These are phyloP conservation scores for Epizoanthus ramosus DNA, from an alignment of 92 coral and sea anemone species.

Conservation along the genomic window DNA sequence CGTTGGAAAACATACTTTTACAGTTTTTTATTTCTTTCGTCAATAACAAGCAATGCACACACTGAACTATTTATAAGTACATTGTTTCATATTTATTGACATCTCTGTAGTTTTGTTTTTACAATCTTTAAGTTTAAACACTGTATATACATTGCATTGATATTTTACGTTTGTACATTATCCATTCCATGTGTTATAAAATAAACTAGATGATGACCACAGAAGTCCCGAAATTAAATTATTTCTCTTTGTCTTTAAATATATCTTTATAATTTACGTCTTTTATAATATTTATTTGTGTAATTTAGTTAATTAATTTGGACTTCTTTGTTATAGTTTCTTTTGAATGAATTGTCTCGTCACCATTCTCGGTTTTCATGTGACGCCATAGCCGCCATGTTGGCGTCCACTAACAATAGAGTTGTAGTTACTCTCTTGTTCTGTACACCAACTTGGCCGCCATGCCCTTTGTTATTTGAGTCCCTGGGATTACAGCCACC, in stretches of 20 bases:
- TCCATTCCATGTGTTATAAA: neutral
- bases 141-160: neutral
- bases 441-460: too few relatives aligned
- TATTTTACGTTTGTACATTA: neutral
- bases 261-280: too few relatives aligned
- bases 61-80: neutral
- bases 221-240: neutral
- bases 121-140: neutral
- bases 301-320: neutral
- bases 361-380: neutral
- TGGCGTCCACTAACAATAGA: too few relatives aligned
- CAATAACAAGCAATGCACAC: neutral
- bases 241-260: neutral
- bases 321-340: too few relatives aligned
- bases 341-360: neutral
- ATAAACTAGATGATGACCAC: neutral
- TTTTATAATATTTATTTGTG: neutral
- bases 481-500: too few relatives aligned
- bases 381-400: too few relatives aligned
- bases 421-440: too few relatives aligned
- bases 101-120: neutral
- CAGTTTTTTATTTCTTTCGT: too few relatives aligned
- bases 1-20: too few relatives aligned
- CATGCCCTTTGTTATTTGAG: too few relatives aligned
- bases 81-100: conserved; percentile 12